phyloP scores from a whole-genome alignment of 2,797 vertebrate genomes.

The Xenopus petersii region DNA sequence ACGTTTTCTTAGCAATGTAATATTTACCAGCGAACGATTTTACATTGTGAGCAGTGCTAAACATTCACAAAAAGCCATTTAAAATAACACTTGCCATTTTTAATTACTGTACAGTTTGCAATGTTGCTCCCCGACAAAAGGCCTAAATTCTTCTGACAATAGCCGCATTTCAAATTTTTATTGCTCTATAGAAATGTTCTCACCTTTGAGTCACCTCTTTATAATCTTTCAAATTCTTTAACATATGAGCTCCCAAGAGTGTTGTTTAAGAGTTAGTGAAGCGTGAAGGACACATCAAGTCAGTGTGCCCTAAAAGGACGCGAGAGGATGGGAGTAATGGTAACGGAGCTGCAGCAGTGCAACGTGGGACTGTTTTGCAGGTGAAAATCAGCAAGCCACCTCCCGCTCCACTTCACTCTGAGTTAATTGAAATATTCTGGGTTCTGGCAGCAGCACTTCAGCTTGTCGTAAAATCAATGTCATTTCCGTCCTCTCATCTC shows the following conservation, averaged over 20 bases:
- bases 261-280: slow-evolving; percentile 27
- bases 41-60: no score
- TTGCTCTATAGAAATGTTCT: slow-evolving; percentile 17
- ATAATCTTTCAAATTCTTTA: slow-evolving; percentile 38
- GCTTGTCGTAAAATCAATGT: slow-evolving; percentile 94
- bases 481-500: slow-evolving; percentile 51
- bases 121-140: no score
- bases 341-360: slow-evolving; percentile 36
- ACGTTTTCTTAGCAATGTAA: no score
- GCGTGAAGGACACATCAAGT: slow-evolving; percentile 42
- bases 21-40: no score
- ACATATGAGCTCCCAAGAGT: slow-evolving; percentile 27
- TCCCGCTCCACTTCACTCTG: slow-evolving; percentile 53
- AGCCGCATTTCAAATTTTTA: not conserved
- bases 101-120: no score
- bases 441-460: slow-evolving; percentile 79
- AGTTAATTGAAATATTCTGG: slow-evolving; percentile 84
- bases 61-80: no score
- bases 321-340: slow-evolving; percentile 32
- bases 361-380: slow-evolving; percentile 38
- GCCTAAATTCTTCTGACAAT: not conserved
- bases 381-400: slow-evolving; percentile 30
- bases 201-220: slow-evolving; percentile 36
- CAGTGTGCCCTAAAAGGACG: slow-evolving; percentile 29
- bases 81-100: no score